Evolutionary conservation across 2,888 invertebrate genomes (phyloP), one percentile per base, ranked within the genome.

Genomic region (Eupithecia dodoneata): DNA sequence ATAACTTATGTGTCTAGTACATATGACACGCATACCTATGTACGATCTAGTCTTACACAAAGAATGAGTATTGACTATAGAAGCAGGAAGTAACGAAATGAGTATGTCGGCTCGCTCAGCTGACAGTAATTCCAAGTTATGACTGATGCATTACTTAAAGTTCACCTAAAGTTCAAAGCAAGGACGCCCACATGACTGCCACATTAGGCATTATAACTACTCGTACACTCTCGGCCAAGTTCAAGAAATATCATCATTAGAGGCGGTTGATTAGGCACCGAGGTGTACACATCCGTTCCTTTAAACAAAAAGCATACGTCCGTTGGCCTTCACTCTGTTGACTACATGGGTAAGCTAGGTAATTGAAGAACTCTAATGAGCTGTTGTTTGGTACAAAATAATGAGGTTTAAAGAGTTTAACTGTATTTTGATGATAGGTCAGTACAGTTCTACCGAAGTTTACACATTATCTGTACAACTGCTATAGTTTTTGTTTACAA

Each of bases 271-370:
- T 90, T 90, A 88, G 86, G 81, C 84, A 84, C 85, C 87, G 86
- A 84, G 82, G 83, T 85, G 83, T 89, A 89, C 85, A 87, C 91
- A 87, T 89, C 87, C 87, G 90, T 87, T 85, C 86, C 82, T 88
- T 84, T 85, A 84, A 86, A 90, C 89, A 91, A 91, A 92, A 91
- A 91, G 86, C 85, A 82, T 84, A 82, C 85, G 85, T 92, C 91
- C 90, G 92, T 79, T 85, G 88, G 84, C 92, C 93, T 93, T 92
- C 89, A 79, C 81, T 85, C 83, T 85, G 87, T 84, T 90, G 88
- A 87, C 71, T 75, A 77, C 76, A 79, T 76, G 12, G 44, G 59
- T 72, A 55, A 18, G 73, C 72, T 76, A n/a, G 44, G 59, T 72
- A 55, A 47, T 75, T 71, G 75, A 71, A 65, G 63, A 70, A 73